A percentile compares a stretch with the other conserved stretches of the same genome.
phyloP scores from a whole-genome alignment of 2,113 vertebrate genomes.

The Nannobrachium achirus region DNA sequence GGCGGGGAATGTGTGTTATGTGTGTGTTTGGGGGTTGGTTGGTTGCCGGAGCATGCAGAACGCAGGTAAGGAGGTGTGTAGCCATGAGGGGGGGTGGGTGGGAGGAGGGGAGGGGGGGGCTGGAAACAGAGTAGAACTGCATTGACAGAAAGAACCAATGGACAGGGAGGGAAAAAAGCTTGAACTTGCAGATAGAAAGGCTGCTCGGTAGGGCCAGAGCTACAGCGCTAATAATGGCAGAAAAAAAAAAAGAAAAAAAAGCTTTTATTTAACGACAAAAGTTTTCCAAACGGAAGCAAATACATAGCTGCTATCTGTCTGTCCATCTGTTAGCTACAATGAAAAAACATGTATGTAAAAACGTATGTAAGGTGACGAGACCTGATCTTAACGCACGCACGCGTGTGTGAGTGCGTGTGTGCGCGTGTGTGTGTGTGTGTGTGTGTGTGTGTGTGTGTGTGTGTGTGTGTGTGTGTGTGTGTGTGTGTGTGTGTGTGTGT shows the following conservation, averaged over 20 bases:
- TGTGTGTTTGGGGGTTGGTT: not conserved
- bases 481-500: constrained; percentile 26
- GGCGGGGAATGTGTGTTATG: constrained; percentile 31
- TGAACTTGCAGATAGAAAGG: constrained; percentile 66
- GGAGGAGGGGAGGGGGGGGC: constrained; percentile 61
- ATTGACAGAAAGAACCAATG: constrained; percentile 80
- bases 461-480: constrained; percentile 19
- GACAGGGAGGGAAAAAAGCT: constrained; percentile 70
- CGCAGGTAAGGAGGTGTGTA: constrained; percentile 60
- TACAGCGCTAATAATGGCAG: constrained; percentile 70
- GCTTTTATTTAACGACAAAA: constrained; percentile 67
- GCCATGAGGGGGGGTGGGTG: constrained; percentile 31
- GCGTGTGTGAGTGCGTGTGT: constrained; percentile 11
- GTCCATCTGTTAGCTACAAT: constrained; percentile 75
- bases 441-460: constrained; percentile 23
- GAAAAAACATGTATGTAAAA: constrained; percentile 43
- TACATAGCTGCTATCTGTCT: constrained; percentile 64
- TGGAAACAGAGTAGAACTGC: constrained; percentile 83
- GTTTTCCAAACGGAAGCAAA: constrained; percentile 62
- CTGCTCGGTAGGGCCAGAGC: constrained; percentile 64
- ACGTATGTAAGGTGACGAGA: constrained; percentile 40
- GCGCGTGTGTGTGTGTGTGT: constrained; percentile 21
- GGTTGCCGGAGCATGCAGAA: constrained; percentile 64
- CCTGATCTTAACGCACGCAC: constrained; percentile 33
- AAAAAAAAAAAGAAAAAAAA: constrained; percentile 40